Percentiles rank a stretch among this genome's conserved stretches.
phyloP scores from a whole-genome alignment of 2,797 vertebrate species.

The Sebastes minor region DNA sequence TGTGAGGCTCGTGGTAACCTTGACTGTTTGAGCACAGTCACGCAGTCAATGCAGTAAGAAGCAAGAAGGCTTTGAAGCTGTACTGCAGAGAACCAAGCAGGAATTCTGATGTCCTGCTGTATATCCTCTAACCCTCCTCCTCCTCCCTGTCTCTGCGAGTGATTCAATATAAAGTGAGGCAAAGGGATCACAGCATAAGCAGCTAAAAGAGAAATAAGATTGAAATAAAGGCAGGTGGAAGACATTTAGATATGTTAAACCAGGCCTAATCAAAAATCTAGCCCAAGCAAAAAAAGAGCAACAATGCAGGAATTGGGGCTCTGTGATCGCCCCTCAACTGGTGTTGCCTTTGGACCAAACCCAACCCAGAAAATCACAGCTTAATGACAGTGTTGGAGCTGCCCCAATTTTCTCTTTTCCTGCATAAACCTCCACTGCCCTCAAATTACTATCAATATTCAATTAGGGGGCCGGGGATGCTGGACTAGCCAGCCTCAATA shows the following conservation, averaged over 20 bases:
- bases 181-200: neutral
- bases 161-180: constrained; percentile 28
- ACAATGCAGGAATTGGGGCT: constrained; percentile 31
- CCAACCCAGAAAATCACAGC: constrained; percentile 67
- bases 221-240: neutral
- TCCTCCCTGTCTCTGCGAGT: constrained; percentile 10
- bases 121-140: constrained; percentile 48
- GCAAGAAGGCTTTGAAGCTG: constrained; percentile 84
- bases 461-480: constrained; percentile 46
- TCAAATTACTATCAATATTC: constrained; percentile 69
- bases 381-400: constrained; percentile 68
- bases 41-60: constrained; percentile 82
- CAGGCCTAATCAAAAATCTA: constrained; percentile 8
- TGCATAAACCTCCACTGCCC: constrained; percentile 56
- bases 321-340: constrained; percentile 63
- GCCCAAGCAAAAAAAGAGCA: constrained; percentile 58
- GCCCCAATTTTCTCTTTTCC: constrained; percentile 61
- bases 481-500: constrained; percentile 32
- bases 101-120: constrained; percentile 85
- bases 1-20: constrained; percentile 51
- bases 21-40: constrained; percentile 56
- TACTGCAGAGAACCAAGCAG: constrained; percentile 86
- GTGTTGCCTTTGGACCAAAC: constrained; percentile 75
- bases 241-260: neutral
- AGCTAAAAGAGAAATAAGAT: neutral